Conservation (phyloP, 2,113 vertebrate genomes). For the Onychorhynchus coronatus region DNA sequence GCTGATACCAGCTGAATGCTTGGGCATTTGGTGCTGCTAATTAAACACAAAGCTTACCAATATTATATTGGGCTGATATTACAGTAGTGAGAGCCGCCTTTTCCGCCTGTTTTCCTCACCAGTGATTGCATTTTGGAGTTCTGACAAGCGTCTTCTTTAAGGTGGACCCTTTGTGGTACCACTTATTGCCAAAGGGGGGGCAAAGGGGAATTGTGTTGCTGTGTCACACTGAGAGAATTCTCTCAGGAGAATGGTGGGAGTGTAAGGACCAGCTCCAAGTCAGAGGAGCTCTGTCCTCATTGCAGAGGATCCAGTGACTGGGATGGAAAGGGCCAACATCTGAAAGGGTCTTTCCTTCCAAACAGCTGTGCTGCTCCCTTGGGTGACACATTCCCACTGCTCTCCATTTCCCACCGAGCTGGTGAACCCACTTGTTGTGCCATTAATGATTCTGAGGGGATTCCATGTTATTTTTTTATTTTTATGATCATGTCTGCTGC, state of each 20-base stretch:
- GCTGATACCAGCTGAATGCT: background rate
- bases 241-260: background rate
- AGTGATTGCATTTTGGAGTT: background rate
- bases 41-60: background rate
- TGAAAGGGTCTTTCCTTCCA: background rate
- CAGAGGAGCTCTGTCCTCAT: fast-evolving
- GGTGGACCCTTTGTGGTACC: background rate
- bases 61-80: background rate
- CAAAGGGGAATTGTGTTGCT: background rate
- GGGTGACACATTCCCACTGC: too few species aligned
- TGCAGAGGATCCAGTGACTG: background rate
- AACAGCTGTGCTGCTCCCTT: background rate
- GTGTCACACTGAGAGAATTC: background rate
- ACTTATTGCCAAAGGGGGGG: background rate
- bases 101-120: background rate
- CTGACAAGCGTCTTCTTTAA: background rate
- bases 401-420: too few species aligned
- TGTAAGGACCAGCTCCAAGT: background rate
- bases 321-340: background rate
- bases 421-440: too few species aligned
- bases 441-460: too few species aligned
- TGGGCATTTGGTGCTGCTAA: background rate
- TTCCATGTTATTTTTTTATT: too few species aligned
- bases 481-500: too few species aligned
- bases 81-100: background rate